A percentile compares a stretch with the other conserved stretches of the same genome.
phyloP scores from a whole-genome alignment of 2,797 vertebrate genomes.

The Argya squamiceps region DNA sequence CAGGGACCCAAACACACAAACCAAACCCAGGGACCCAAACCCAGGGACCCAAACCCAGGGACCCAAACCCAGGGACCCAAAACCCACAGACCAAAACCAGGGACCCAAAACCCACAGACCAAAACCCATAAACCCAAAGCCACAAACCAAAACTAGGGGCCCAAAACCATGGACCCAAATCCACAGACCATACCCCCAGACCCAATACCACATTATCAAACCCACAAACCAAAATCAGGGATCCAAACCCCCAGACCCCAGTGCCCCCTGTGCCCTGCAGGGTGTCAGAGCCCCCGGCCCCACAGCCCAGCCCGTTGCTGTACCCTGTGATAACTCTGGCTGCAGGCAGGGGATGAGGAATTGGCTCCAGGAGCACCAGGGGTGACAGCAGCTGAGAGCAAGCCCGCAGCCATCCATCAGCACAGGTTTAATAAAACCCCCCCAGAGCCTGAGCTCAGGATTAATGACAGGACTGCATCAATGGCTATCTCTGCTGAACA shows the following conservation, averaged over 20 bases:
- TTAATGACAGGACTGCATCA: background rate
- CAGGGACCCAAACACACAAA: background rate
- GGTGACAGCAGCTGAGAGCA: background rate
- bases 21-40: background rate
- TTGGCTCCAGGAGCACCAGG: background rate
- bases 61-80: background rate
- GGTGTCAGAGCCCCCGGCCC: background rate
- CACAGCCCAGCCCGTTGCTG: background rate
- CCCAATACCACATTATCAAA: no score
- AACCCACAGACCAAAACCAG: no score
- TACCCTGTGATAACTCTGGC: background rate
- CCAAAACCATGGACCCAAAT: background rate
- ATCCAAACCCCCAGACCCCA: background rate
- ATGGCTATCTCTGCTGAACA: background rate
- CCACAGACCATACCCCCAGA: no score
- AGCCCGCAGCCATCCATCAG: background rate
- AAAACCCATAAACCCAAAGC: background rate
- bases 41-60: background rate
- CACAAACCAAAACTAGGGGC: no score
- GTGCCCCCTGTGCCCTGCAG: no score
- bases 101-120: no score
- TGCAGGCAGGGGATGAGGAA: background rate
- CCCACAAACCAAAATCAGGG: rapidly evolving
- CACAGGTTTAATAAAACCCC: conserved; percentile 11
- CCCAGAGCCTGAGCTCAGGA: background rate